These are phyloP conservation scores for Coenonympha arcania DNA, from an alignment of 2,888 invertebrate species.

Conservation along the genomic window DNA sequence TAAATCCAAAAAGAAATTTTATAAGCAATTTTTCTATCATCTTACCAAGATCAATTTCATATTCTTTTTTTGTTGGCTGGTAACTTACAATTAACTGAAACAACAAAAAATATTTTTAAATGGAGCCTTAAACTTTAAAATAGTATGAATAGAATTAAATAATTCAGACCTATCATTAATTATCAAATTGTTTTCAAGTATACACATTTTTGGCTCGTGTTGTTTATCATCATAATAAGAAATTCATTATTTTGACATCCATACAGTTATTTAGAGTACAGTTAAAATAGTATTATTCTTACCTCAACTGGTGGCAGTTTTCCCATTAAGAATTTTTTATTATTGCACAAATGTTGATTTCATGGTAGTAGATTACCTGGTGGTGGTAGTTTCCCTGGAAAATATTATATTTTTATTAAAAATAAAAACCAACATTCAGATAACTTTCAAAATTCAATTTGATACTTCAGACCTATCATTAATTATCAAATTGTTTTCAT, in stretches of 20 bases:
- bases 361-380: no score
- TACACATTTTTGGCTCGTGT: slow-evolving; percentile 67
- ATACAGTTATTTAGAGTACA: no score
- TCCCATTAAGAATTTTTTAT: no score
- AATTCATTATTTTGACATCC: no score
- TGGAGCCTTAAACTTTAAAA: background rate
- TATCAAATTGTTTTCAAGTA: slow-evolving; percentile 41
- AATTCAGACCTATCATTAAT: slow-evolving; percentile 22
- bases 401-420: no score
- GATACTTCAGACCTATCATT: slow-evolving; percentile 18
- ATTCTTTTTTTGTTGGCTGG: background rate
- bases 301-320: no score
- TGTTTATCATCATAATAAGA: slow-evolving; percentile 59
- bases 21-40: background rate
- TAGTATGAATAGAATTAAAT: background rate
- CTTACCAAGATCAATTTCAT: background rate
- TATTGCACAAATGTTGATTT: no score
- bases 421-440: background rate
- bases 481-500: slow-evolving; percentile 39
- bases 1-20: no score
- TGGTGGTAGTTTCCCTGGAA: background rate
- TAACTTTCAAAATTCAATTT: background rate
- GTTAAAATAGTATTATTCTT: no score
- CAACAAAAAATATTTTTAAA: background rate
- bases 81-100: background rate